These are phyloP conservation scores for Argyresthia albistria DNA, from an alignment of 2,888 invertebrate genomes.

Conservation along the genomic window DNA sequence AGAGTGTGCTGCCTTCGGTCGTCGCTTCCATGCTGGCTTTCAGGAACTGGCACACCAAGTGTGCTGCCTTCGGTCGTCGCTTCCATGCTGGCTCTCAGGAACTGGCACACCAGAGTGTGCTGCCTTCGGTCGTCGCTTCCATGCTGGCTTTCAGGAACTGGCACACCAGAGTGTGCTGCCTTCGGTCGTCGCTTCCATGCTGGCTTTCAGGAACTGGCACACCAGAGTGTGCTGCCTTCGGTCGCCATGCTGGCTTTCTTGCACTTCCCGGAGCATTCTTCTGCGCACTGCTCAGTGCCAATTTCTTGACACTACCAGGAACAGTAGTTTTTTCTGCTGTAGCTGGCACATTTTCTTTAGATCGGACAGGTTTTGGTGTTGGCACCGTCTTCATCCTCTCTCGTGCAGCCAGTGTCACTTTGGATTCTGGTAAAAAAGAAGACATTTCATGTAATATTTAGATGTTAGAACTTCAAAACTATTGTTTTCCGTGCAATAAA, in stretches of 20 bases:
- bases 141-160: no score
- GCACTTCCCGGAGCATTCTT: conserved; percentile 24
- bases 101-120: no score
- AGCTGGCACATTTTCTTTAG: conserved; percentile 32
- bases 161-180: no score
- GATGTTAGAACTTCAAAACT: not conserved
- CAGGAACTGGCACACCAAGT: conserved; percentile 47
- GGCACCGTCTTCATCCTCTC: conserved; percentile 5
- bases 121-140: no score
- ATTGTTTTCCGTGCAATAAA: no score
- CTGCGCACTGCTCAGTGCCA: no score
- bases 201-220: no score
- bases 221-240: no score
- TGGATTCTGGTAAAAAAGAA: not conserved
- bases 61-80: conserved; percentile 51
- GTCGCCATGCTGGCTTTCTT: conserved; percentile 39
- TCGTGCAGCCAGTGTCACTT: not conserved
- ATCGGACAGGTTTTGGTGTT: conserved; percentile 30
- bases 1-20: conserved; percentile 52
- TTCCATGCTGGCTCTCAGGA: no score
- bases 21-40: conserved; percentile 38
- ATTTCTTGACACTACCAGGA: no score
- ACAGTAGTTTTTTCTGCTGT: conserved; percentile 6
- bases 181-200: no score
- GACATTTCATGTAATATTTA: not conserved